A percentile compares a stretch with the other conserved stretches of the same genome.
Conservation (phyloP, 2,113 vertebrate genomes). For the Cathartes aura region DNA sequence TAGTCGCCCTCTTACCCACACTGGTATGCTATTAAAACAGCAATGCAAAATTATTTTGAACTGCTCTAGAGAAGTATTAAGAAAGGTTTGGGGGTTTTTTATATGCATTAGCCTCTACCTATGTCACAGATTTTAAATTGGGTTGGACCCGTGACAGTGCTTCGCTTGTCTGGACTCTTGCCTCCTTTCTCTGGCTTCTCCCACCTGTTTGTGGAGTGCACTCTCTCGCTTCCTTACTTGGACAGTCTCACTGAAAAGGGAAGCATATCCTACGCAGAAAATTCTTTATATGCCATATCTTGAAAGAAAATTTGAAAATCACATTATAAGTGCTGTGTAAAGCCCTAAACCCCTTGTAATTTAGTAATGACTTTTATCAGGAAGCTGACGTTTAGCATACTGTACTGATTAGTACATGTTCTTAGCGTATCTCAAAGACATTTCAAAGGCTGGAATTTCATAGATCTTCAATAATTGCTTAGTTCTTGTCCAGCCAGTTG, state of each 20-base stretch:
- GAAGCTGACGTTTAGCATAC: neutral
- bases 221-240: neutral
- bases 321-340: neutral
- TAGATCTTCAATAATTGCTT: neutral
- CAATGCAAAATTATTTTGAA: neutral
- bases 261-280: neutral
- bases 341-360: neutral
- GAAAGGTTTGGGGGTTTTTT: neutral
- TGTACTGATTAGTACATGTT: neutral
- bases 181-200: neutral
- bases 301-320: conserved; percentile 2
- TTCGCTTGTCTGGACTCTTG: neutral
- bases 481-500: neutral
- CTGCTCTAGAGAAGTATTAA: neutral
- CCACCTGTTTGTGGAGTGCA: neutral
- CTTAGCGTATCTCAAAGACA: neutral
- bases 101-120: neutral
- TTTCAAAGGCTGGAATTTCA: conserved; percentile 8
- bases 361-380: neutral
- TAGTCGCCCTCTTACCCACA: neutral
- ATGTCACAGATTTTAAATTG: neutral
- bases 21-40: neutral
- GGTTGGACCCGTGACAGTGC: neutral
- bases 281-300: neutral
- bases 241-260: neutral